Conservation (phyloP, 2,888 invertebrate species). For the Aphodius granarius region DNA sequence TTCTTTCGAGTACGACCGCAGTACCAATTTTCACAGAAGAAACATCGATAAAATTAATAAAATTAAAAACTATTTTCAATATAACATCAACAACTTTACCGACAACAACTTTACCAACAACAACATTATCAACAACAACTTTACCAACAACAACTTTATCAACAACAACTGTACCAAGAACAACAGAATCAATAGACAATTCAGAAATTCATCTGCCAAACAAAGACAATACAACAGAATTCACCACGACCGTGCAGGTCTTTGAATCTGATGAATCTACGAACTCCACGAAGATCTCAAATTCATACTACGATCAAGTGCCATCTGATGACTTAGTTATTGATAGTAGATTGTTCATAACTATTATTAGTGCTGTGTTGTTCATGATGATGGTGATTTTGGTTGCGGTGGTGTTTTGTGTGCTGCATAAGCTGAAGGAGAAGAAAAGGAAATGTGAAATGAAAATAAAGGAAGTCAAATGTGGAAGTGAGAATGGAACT, state of each 20-base stretch:
- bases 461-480: constrained; percentile 53
- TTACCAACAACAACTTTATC: not conserved
- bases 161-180: constrained; percentile 42
- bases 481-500: constrained; percentile 38
- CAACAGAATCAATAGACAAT: constrained; percentile 38
- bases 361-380: constrained; percentile 53
- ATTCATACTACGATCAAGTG: constrained; percentile 35
- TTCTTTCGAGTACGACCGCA: not conserved
- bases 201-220: not conserved
- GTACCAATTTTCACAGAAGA: not conserved
- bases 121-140: not conserved
- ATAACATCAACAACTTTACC: not conserved
- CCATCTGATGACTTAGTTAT: constrained; percentile 10
- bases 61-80: too few species aligned
- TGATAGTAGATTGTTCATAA: constrained; percentile 19
- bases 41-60: too few species aligned
- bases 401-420: constrained; percentile 57
- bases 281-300: constrained; percentile 36
- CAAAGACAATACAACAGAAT: constrained; percentile 4
- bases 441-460: constrained; percentile 55
- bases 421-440: constrained; percentile 54
- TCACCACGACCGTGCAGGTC: constrained; percentile 37
- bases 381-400: constrained; percentile 59
- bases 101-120: not conserved
- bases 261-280: not conserved